Evolutionary conservation across 1,140 invertebrate species (phyloP), one percentile per base, ranked within the genome.

Genomic region (Globodera ellingtonae): DNA sequence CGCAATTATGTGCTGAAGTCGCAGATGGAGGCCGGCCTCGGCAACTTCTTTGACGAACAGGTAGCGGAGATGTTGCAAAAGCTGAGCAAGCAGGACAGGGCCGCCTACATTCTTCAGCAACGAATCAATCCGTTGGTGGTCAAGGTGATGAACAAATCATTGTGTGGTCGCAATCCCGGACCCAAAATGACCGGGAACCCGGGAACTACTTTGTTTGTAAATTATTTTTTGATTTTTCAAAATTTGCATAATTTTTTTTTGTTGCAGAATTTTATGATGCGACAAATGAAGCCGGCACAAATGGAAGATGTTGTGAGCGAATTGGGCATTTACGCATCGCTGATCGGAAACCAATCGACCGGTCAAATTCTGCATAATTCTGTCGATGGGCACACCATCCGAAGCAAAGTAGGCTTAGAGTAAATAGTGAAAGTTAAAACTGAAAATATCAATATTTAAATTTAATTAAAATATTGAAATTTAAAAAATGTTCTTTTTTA

Each of bases 1-100:
- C 21, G 47, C 65, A 77, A 77, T 50, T 77, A 65, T 46, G 75
- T 77, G 24, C 52, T 77, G 9, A 77, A 77, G 10, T 52, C 75
- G 24, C 62, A 67, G n/a, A 24, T 65, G 35, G 75, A 66, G 21
- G 75, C 48, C 59, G 75, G 75, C 3, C 9, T 44, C 6, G 75
- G 75, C 47, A 77, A 77, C 24, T 69, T 44, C 48, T 77, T 77
- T 77, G 75, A 77, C 24, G 75, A 62, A 4, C 48, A 69, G 48
- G 2, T 77, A 46, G 21, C 52, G 7, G 62, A 77, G 2, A 77
- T 77, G 75, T 46, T 77, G 24, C 75, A 77, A 77, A 48, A 52
- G 46, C 18, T 77, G 75, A 21, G 21, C 24, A 35, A 44, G n/a
- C 59, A 77, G 50, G 75, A 77, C 13, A 24, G 75, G 13, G 65